Evolutionary conservation across 2,797 vertebrate genomes (phyloP).

Genomic region (Diglossa cyanea): DNA sequence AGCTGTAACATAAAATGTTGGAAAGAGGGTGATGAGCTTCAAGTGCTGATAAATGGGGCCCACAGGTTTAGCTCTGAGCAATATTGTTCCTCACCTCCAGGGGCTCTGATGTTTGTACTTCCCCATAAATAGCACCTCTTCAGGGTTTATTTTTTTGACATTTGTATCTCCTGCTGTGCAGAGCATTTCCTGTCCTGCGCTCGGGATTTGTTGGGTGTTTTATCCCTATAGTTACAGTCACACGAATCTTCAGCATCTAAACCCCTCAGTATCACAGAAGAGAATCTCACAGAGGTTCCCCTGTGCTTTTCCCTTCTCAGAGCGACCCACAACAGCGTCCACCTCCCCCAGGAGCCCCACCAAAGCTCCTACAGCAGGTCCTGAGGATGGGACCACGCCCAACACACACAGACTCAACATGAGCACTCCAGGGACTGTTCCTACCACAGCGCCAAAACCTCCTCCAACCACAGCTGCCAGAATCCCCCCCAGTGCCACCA

Average conservation of each 20-base stretch:
- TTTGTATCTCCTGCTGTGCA: not conserved
- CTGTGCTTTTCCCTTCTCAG: conserved; percentile 41
- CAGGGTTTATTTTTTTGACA: not conserved
- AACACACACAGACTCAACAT: not conserved
- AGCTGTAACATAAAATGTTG: not conserved
- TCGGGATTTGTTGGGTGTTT: not conserved
- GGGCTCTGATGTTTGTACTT: not conserved
- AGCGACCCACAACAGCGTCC: conserved; percentile 35
- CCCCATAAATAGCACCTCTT: rapidly evolving
- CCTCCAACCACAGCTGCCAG: conserved; percentile 9
- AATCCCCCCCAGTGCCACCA: conserved; percentile 29
- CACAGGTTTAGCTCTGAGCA: not conserved
- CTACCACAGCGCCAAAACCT: conserved; percentile 17
- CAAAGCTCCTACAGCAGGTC: conserved; percentile 40
- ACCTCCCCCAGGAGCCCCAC: conserved; percentile 28
- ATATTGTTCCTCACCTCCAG: not conserved
- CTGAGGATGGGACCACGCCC: conserved; percentile 20
- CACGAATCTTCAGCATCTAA: rapidly evolving
- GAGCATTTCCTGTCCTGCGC: not conserved
- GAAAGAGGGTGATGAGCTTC: not conserved
- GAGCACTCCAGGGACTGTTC: conserved; percentile 56
- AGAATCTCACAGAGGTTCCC: not conserved
- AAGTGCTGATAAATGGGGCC: not conserved
- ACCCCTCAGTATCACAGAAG: not conserved
- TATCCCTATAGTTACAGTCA: not conserved